Percentiles rank a stretch among this genome's conserved stretches.
Evolutionary conservation across 2,888 invertebrate genomes (phyloP).

Genomic region (Agrenia bidenticulata): DNA sequence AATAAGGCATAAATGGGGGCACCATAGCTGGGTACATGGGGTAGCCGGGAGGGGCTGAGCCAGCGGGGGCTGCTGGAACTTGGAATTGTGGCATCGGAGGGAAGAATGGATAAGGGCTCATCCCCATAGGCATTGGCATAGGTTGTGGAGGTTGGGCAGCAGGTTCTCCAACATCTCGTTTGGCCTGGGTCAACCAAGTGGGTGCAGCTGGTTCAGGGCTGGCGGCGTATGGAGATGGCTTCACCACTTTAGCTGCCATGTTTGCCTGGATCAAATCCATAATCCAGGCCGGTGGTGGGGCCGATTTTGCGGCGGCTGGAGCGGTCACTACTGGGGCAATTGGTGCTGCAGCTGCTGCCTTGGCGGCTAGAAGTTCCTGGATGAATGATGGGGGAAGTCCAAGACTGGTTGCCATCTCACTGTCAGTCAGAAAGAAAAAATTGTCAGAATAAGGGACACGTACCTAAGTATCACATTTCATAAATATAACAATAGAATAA

Average conservation of each 20-base stretch:
- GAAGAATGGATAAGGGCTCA: not conserved
- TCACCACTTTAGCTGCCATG: constrained; percentile 30
- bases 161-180: constrained; percentile 5
- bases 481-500: not conserved
- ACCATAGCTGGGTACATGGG: constrained; percentile 15
- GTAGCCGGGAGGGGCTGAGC: not conserved
- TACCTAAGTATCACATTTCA: not conserved
- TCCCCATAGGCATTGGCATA: not conserved
- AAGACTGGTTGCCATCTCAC: not conserved
- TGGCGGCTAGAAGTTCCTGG: constrained; percentile 24
- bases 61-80: not conserved
- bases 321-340: constrained; percentile 12
- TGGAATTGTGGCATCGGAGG: constrained; percentile 18
- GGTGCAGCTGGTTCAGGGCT: constrained; percentile 8
- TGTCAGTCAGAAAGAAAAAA: too few relatives aligned
- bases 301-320: constrained; percentile 17
- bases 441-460: not conserved
- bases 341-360: constrained; percentile 19
- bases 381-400: constrained; percentile 29
- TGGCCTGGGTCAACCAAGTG: not conserved
- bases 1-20: constrained; percentile 16
- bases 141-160: constrained; percentile 6
- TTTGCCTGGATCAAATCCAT: constrained; percentile 25
- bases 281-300: constrained; percentile 37
- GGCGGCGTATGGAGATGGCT: constrained; percentile 7